Evolutionary conservation across 2,797 vertebrate genomes (phyloP), one percentile per base, ranked within the genome.

Genomic region (Chelidonichthys spinosus): DNA sequence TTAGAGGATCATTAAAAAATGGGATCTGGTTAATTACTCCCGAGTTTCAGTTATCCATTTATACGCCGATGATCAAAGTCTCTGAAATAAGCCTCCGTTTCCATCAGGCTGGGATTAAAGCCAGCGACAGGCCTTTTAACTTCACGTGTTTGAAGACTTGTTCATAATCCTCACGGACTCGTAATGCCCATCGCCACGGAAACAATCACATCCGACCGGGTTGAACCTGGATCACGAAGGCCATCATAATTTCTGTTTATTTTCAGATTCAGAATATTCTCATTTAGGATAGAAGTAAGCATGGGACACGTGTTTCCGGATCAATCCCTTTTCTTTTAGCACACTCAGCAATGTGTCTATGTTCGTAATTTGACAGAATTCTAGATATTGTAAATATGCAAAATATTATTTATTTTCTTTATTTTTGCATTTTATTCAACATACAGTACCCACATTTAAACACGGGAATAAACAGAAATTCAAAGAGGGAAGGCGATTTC

Each of bases 1-100:
- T 77, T 49, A 80, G 65, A 66, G 35, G 47, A 63, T 52, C 76
- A 72, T 72, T 75, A 44, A 54, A 63, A 69, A 59, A 25, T 40
- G n/a, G 35, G 53, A 63, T 70, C 56, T 11, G 42, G 60, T 59
- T 70, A 72, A 79, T 82, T 85, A 78, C 64, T 61, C 53, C 49
- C 25, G 35, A 25, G n/a, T 73, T 73, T 76, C 75, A 56, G 54
- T 63, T 60, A 42, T 62, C 47, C 56, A 13, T 32, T 54, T 64
- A 25, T 36, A 74, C 66, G 46, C 5, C 58, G 36, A 78, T 64
- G 74, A 81, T 75, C 72, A 65, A 56, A 76, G 64, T 54, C 17
- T 78, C 18, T 33, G 44, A 39, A 74, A 54, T 43, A 63, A 68
- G 62, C 43, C 25, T 40, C 50, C 43, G 49, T 75, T 78, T 71